Percentiles rank a stretch among this genome's conserved stretches.
These are phyloP conservation scores for Callaeas wilsoni DNA, from an alignment of 2,113 vertebrate species.

Conservation along the genomic window DNA sequence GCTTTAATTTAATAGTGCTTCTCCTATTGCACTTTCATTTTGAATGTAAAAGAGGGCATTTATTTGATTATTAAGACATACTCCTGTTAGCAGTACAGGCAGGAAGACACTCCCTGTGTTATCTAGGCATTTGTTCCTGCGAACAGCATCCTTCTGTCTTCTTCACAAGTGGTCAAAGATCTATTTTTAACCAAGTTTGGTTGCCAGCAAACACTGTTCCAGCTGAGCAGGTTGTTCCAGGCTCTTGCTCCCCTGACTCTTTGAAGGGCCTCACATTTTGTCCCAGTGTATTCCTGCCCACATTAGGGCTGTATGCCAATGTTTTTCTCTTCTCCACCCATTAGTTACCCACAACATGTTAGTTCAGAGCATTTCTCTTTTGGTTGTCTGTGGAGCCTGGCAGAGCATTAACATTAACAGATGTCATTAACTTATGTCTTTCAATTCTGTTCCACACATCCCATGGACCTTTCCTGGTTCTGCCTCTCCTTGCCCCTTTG, in stretches of 20 bases:
- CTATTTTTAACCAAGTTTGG: neutral
- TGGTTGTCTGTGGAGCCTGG: neutral
- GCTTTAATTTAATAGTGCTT: neutral
- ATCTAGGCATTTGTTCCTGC: neutral
- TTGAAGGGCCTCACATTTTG: neutral
- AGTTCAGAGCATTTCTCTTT: neutral
- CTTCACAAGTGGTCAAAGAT: neutral
- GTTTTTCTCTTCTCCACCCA: neutral
- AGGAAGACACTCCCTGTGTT: neutral
- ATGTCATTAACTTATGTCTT: neutral
- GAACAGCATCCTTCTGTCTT: neutral
- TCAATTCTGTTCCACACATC: neutral
- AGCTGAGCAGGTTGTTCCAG: neutral
- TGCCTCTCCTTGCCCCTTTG: neutral
- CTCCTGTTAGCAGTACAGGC: neutral
- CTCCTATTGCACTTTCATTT: neutral
- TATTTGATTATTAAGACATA: neutral
- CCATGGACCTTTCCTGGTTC: neutral
- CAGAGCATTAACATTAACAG: neutral
- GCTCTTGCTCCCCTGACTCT: neutral
- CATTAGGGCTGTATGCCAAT: neutral
- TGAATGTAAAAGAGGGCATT: neutral
- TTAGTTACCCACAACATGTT: neutral
- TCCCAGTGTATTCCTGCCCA: neutral
- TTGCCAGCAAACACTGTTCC: neutral